These are phyloP conservation scores for Helicorthomorpha holstii DNA, from an alignment of 1,140 invertebrate species.

Conservation along the genomic window DNA sequence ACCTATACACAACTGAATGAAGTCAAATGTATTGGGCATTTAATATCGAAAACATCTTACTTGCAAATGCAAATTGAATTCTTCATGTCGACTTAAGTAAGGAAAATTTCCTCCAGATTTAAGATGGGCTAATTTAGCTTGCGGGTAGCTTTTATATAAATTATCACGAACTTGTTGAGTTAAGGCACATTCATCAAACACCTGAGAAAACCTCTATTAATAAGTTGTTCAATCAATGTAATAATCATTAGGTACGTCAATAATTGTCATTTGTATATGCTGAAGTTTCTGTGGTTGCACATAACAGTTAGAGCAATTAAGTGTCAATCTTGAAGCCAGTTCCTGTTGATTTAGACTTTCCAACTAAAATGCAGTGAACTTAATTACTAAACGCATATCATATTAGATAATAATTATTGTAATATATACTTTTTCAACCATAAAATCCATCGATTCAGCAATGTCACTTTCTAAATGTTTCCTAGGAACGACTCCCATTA, in stretches of 20 bases:
- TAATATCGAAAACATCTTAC: constrained; percentile 30
- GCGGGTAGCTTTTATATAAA: constrained; percentile 71
- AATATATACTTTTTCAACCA: constrained; percentile 56
- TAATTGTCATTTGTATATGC: constrained; percentile 53
- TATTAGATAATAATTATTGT: background rate
- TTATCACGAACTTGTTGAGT: constrained; percentile 52
- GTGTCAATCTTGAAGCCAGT: constrained; percentile 64
- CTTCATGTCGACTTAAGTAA: constrained; percentile 68
- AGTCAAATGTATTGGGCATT: background rate
- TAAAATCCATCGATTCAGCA: constrained; percentile 72
- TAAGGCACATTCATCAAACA: constrained; percentile 76
- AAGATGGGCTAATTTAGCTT: constrained; percentile 69
- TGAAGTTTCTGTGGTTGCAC: constrained; percentile 57
- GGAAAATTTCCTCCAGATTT: constrained; percentile 84
- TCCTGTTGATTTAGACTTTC: constrained; percentile 65
- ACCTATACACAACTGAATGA: constrained; percentile 7
- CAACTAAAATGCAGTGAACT: constrained; percentile 35
- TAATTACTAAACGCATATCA: background rate
- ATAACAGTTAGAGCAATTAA: constrained; percentile 67
- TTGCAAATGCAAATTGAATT: constrained; percentile 79
- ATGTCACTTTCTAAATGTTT: constrained; percentile 48
- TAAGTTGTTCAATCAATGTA: background rate
- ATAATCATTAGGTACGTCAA: constrained; percentile 39
- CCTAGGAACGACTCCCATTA: constrained; percentile 67
- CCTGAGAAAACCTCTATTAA: constrained; percentile 39